phyloP scores from a whole-genome alignment of 2,113 vertebrate species.

The Nothoprocta perdicaria region DNA sequence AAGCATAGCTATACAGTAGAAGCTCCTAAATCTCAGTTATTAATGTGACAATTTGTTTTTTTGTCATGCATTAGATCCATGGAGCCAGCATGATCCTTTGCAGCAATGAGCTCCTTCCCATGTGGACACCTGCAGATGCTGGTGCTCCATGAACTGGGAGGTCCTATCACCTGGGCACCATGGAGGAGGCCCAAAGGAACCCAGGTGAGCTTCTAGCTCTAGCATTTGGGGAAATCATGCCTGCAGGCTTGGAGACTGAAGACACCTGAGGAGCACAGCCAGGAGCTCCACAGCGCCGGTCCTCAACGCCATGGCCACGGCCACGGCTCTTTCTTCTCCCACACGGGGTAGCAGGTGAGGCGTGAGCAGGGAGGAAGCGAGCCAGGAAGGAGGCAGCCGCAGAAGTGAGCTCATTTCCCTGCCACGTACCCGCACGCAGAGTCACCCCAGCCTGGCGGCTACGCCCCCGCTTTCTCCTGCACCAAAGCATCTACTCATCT shows the following conservation, averaged over 20 bases:
- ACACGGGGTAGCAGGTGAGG: background rate
- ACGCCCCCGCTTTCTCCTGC: accelerated
- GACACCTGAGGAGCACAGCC: background rate
- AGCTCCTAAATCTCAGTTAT: background rate
- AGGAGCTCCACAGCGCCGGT: background rate
- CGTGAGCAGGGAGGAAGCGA: background rate
- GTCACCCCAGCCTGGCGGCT: background rate
- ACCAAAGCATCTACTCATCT: accelerated
- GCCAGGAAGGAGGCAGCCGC: background rate
- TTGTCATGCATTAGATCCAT: too few relatives aligned
- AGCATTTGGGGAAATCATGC: accelerated
- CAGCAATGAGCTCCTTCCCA: accelerated
- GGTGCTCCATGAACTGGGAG: accelerated
- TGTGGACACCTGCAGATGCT: background rate
- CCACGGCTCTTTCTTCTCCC: background rate
- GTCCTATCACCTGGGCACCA: accelerated
- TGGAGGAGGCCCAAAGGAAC: accelerated
- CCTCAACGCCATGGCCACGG: background rate
- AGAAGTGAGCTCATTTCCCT: slow-evolving; percentile 16
- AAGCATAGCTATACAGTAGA: background rate
- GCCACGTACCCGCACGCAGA: accelerated
- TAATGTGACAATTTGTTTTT: background rate
- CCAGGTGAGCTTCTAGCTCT: background rate
- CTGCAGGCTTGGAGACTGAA: background rate
- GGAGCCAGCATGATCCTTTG: background rate